Evolutionary conservation across 2,888 invertebrate species (phyloP), one percentile per base, ranked within the genome.

Genomic region (Lysandra bellargus): DNA sequence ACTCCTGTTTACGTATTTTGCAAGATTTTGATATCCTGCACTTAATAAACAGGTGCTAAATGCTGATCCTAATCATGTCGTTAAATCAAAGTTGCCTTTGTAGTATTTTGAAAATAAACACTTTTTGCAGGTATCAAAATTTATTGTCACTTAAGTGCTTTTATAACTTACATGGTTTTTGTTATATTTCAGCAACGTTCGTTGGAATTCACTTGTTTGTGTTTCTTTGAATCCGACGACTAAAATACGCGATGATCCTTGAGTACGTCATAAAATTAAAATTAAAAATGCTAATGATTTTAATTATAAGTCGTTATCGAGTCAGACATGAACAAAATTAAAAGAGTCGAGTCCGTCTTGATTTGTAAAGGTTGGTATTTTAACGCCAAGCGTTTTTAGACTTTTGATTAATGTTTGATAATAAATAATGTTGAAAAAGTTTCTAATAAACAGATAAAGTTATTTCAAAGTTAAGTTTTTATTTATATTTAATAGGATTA

Each of bases 21-120:
- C 44, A 74, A 44, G 3, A 69, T 33, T 69, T 69, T 69, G 69
- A 69, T 69, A 69, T 64, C 12, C 64, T 69, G 64, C 30, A 69
- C 64, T 61, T 61, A 64, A 64, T 23, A 57, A 57, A 57, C 17
- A 57, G 57, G 17, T 57, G 3, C 23, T 23, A 17, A 4, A 4
- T 57, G 14, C 53, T 23, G 12, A 23, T 30, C 30, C 30, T 64
- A 33, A 69, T 23, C 69, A 17, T 69, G 23, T 61, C 61, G 60
- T 60, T 60, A 64, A 17, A 23, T 61, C 61, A 61, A n/a, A 4
- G 4, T 61, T 0, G 23, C 23, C 30, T 64, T 64, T 30, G 2
- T 9, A 23, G 64, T 12, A 30, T 30, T 64, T 23, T 23, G 61
- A 7, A 61, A 23, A 61, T 3, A 2, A 7, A 23, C 30, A 30